Base-by-base conservation (phyloP, 2,888 invertebrate species). In the Pherbina coryleti region DNA sequence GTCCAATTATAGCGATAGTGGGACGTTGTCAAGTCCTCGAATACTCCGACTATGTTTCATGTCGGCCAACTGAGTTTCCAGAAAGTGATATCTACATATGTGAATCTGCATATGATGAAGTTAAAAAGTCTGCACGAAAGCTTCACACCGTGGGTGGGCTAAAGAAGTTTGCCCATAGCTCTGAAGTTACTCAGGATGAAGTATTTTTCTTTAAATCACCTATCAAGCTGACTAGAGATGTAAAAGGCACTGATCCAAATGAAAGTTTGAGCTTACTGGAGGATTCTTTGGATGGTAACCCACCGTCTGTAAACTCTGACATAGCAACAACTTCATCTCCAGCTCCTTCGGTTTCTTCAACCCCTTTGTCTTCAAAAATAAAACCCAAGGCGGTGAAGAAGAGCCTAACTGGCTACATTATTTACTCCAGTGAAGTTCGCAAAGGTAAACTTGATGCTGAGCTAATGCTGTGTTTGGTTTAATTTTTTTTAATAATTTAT, bases 341-440 rank as follows among this genome's bases (percentile, higher is more conserved):
- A 37, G 90, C 90, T 8, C 89, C 90, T n/a, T 89, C 90, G 0
- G 87, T 89, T 75, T 89, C 90, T 76, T 88, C 90, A 0, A 88
- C 92, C 0, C 89, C 90, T 2, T 77, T 89, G 0, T 87, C 89
- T 34, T 87, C 88, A 2, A 89, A 89, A 73, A 76, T 82, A 0
- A 89, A 93, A 86, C 93, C 93, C 83, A 95, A 94, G 91, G 95
- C 96, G 90, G 92, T 96, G 81, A 94, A 95, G 85, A 96, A 95
- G 91, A 95, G 97, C 91, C 92, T 97, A 80, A 98, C 98, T 79
- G 99, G 99, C 9, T 99, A 99, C 91, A 99, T 99, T 83, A 92
- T 99, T 79, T 99, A 98, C 91, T 98, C 99, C 60, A 96, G 98
- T 86, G 99, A 99, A 91, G 95, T 97, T 69, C 93, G 99, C 76